Percentiles rank a stretch among this genome's conserved stretches.
Evolutionary conservation across 2,113 vertebrate genomes (phyloP).

Genomic region (Aegotheles bennettii): DNA sequence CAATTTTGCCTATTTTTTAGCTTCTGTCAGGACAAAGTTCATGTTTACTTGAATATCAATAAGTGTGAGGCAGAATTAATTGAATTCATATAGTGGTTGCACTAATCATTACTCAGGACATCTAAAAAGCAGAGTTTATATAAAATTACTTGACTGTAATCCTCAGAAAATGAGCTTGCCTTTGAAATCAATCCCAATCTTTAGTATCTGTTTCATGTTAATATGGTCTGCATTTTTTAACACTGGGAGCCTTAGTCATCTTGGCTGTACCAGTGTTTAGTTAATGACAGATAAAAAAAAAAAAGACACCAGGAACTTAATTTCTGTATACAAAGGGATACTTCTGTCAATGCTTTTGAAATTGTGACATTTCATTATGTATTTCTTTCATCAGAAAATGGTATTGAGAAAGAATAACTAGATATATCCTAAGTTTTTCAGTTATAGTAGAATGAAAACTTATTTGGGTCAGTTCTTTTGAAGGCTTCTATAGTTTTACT

Average conservation of each 20-base stretch:
- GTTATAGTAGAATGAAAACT: not conserved
- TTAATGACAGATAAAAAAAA: not conserved
- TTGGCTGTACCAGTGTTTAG: slow-evolving; percentile 18
- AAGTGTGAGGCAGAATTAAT: not conserved
- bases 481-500: not conserved
- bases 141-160: slow-evolving; percentile 13
- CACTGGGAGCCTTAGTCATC: not conserved
- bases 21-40: not conserved
- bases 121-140: slow-evolving; percentile 1
- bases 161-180: slow-evolving; percentile 13
- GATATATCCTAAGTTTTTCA: not conserved
- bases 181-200: slow-evolving; percentile 9
- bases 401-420: not conserved
- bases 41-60: not conserved
- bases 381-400: slow-evolving; percentile 5
- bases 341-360: not conserved
- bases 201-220: slow-evolving; percentile 18
- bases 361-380: not conserved
- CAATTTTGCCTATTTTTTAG: not conserved
- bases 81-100: not conserved
- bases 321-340: not conserved
- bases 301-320: not conserved
- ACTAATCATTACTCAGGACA: not conserved
- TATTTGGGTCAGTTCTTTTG: not conserved
- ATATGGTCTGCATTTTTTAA: not conserved